These are phyloP conservation scores for Syngnathoides biaculeatus DNA, from an alignment of 2,113 vertebrate species.

Conservation along the genomic window DNA sequence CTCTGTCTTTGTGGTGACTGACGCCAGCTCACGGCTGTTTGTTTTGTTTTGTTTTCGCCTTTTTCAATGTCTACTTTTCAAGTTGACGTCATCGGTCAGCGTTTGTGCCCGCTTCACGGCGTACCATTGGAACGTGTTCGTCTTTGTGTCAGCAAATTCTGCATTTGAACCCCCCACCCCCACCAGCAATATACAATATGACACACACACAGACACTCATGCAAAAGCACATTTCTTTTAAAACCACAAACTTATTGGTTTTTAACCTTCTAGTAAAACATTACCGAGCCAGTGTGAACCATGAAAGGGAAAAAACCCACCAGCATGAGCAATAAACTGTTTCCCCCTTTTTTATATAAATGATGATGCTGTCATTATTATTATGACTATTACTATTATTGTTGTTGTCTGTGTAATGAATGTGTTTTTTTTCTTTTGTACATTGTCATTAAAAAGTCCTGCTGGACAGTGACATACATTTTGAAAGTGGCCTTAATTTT, in stretches of 20 bases:
- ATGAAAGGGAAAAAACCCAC: constrained; percentile 45
- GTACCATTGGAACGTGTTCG: constrained; percentile 38
- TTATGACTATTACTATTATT: constrained; percentile 73
- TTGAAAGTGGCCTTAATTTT: constrained; percentile 76
- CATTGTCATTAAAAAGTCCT: constrained; percentile 76
- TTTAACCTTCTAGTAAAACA: constrained; percentile 36
- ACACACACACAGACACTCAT: constrained; percentile 7
- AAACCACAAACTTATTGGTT: constrained; percentile 32
- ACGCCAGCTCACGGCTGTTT: constrained; percentile 76
- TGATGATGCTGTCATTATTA: constrained; percentile 69
- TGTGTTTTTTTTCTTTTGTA: constrained; percentile 73
- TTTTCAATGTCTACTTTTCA: constrained; percentile 57
- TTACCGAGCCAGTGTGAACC: constrained; percentile 53
- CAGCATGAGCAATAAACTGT: constrained; percentile 38
- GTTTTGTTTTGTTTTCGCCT: constrained; percentile 69
- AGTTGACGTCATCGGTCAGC: constrained; percentile 52
- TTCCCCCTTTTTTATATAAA: constrained; percentile 49
- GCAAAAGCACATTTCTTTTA: constrained; percentile 15
- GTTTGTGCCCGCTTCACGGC: constrained; percentile 46
- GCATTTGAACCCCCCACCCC: constrained; percentile 9
- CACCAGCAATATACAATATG: not conserved
- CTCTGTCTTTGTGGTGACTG: constrained; percentile 49
- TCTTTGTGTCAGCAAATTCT: constrained; percentile 19
- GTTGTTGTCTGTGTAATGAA: constrained; percentile 69
- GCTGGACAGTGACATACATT: constrained; percentile 78